phyloP scores from a whole-genome alignment of 2,113 vertebrate species.

The Heliornis fulica region DNA sequence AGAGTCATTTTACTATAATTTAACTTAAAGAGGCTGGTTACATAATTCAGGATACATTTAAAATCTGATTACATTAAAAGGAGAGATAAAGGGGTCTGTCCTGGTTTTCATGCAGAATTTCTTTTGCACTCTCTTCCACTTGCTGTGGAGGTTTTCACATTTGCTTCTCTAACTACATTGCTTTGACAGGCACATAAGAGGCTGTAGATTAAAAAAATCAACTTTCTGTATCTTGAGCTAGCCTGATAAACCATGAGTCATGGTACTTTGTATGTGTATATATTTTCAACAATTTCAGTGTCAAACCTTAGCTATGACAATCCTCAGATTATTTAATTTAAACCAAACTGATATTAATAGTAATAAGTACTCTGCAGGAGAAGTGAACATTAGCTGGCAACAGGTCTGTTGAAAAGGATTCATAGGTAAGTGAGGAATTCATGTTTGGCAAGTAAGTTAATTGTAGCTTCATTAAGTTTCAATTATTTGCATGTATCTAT shows the following conservation, averaged over 20 bases:
- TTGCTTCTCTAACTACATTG: not conserved
- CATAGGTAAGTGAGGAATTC: not conserved
- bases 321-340: not conserved
- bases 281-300: not conserved
- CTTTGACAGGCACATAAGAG: not conserved
- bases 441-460: not conserved
- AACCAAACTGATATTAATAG: not conserved
- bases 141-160: not conserved
- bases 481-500: not conserved
- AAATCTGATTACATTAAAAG: not conserved
- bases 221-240: not conserved
- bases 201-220: not conserved
- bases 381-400: not conserved
- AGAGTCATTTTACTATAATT: not conserved
- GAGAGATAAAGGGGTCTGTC: not conserved
- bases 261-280: not conserved
- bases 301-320: not conserved
- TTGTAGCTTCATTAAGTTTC: not conserved
- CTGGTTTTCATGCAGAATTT: not conserved
- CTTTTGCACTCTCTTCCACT: not conserved
- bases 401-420: not conserved
- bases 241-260: not conserved
- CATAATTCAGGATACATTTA: not conserved
- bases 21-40: not conserved
- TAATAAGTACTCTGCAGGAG: not conserved